Evolutionary conservation across 2,113 vertebrate genomes (phyloP).

Genomic region (Vireo altiloquus): DNA sequence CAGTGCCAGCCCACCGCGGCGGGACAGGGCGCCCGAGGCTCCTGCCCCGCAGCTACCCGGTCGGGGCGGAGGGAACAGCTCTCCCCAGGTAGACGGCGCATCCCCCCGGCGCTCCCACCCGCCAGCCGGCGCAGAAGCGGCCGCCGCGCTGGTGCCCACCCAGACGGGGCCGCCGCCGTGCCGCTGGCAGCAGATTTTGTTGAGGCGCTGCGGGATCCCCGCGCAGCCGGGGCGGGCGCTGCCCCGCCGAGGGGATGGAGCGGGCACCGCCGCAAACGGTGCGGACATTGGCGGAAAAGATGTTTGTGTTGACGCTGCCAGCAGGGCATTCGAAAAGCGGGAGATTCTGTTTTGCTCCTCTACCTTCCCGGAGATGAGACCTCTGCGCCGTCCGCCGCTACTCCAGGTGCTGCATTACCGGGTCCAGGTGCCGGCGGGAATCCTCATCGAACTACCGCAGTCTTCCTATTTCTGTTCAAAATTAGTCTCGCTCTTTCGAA

Average conservation of each 20-base stretch:
- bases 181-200: background rate
- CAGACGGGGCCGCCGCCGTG: background rate
- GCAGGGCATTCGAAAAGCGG: background rate
- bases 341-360: background rate
- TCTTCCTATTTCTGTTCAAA: background rate
- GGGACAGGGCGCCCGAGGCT: background rate
- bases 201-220: background rate
- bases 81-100: background rate
- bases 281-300: background rate
- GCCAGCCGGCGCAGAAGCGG: background rate
- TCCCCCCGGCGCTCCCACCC: background rate
- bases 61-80: background rate
- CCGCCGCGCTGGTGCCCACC: background rate
- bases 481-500: background rate
- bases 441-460: background rate
- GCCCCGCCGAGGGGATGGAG: background rate
- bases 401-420: background rate
- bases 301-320: background rate
- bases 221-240: background rate
- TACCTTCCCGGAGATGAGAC: background rate
- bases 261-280: background rate
- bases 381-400: background rate
- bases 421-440: background rate
- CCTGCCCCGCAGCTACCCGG: background rate
- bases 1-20: background rate